phyloP scores from a whole-genome alignment of 2,113 vertebrate genomes.

The Tichodroma muraria region DNA sequence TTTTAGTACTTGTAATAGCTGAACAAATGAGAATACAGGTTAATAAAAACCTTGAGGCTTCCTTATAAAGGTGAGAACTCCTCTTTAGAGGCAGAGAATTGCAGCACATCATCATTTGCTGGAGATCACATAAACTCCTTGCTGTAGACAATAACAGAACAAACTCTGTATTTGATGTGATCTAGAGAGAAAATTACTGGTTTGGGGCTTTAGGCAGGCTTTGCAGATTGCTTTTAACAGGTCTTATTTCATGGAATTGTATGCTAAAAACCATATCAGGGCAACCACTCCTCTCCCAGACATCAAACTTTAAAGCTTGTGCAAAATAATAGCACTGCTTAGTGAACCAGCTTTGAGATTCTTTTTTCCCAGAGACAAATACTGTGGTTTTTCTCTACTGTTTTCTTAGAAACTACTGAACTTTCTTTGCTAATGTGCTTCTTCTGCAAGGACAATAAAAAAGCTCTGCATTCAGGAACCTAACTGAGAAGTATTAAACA shows the following conservation, averaged over 20 bases:
- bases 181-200: background rate
- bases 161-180: background rate
- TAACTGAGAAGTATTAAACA: background rate
- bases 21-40: background rate
- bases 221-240: background rate
- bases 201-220: background rate
- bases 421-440: background rate
- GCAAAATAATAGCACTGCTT: background rate
- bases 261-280: background rate
- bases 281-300: background rate
- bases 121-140: background rate
- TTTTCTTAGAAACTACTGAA: background rate
- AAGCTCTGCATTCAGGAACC: background rate
- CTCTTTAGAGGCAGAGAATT: background rate
- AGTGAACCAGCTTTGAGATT: background rate
- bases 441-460: background rate
- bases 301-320: background rate
- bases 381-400: background rate
- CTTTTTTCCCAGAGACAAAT: background rate
- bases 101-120: background rate
- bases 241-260: background rate
- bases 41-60: background rate
- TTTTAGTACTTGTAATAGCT: background rate
- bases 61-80: background rate
- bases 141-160: background rate